phyloP scores from a whole-genome alignment of 2,797 vertebrate species.

The Cygnus olor region DNA sequence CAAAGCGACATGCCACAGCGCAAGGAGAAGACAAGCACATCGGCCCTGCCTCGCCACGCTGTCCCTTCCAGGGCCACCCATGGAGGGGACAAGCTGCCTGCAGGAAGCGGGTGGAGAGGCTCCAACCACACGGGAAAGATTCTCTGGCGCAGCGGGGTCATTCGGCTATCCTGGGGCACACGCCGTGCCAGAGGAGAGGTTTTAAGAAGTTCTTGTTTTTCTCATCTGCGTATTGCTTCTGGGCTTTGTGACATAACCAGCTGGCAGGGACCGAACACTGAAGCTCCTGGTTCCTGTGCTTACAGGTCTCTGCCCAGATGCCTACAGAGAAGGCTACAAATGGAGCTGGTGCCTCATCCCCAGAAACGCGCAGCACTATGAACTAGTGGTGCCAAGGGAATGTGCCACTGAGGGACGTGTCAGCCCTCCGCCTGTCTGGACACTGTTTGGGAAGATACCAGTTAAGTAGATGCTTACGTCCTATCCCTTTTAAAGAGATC shows the following conservation, averaged over 20 bases:
- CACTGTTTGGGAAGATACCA: rapidly evolving
- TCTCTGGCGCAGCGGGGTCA: neutral
- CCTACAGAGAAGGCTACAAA: neutral
- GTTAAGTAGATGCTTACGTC: neutral
- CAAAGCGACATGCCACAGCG: constrained; percentile 62
- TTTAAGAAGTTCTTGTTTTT: neutral
- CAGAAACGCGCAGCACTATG: neutral
- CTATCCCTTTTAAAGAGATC: neutral
- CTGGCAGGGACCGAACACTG: neutral
- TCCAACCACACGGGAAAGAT: neutral
- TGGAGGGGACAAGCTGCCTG: neutral
- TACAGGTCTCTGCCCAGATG: neutral
- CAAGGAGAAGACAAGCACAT: constrained; percentile 16
- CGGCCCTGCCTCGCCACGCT: rapidly evolving
- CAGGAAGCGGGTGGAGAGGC: neutral
- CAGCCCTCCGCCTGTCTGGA: neutral
- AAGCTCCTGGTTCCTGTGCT: neutral
- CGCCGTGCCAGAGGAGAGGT: rapidly evolving
- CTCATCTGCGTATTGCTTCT: rapidly evolving
- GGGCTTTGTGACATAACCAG: neutral
- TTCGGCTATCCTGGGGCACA: neutral
- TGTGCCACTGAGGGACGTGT: rapidly evolving
- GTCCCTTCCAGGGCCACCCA: neutral
- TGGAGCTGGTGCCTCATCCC: neutral
- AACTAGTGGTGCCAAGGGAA: neutral